phyloP scores from a whole-genome alignment of 1,140 invertebrate species.

The Cotesia vestalis region DNA sequence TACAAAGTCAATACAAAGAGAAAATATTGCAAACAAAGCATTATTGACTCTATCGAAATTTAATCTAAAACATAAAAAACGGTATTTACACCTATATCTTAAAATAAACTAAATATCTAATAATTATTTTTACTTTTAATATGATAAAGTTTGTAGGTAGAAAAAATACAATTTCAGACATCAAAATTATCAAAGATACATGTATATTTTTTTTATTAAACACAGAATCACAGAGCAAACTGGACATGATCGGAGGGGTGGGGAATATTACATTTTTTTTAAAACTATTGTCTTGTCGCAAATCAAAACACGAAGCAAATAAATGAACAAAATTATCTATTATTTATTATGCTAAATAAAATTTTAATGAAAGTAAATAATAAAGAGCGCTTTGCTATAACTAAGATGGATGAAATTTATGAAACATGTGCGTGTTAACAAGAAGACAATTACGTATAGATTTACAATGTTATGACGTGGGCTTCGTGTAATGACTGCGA shows the following conservation, averaged over 20 bases:
- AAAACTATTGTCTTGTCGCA: slow-evolving; percentile 31
- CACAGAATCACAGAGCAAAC: slow-evolving; percentile 62
- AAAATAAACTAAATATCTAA: no score
- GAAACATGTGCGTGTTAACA: no score
- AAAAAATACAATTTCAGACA: slow-evolving; percentile 29
- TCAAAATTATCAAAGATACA: slow-evolving; percentile 43
- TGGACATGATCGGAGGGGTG: slow-evolving; percentile 54
- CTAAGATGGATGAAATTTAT: no score
- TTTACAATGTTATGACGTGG: neutral
- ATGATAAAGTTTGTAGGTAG: neutral
- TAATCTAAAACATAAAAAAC: neutral
- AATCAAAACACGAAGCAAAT: slow-evolving; percentile 7
- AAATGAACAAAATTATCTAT: no score
- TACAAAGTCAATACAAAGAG: slow-evolving; percentile 9
- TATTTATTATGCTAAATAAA: no score
- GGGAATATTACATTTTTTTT: slow-evolving; percentile 46
- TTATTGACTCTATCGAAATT: neutral
- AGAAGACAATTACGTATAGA: slow-evolving; percentile 3
- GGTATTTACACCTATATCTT: neutral
- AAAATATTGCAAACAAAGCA: neutral
- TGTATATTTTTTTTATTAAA: slow-evolving; percentile 54
- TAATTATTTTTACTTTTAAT: no score
- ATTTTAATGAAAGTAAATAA: no score
- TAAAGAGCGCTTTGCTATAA: no score
- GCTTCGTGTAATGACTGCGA: slow-evolving; percentile 6